Conservation (phyloP, 2,113 vertebrate genomes). For the Syngnathoides biaculeatus region DNA sequence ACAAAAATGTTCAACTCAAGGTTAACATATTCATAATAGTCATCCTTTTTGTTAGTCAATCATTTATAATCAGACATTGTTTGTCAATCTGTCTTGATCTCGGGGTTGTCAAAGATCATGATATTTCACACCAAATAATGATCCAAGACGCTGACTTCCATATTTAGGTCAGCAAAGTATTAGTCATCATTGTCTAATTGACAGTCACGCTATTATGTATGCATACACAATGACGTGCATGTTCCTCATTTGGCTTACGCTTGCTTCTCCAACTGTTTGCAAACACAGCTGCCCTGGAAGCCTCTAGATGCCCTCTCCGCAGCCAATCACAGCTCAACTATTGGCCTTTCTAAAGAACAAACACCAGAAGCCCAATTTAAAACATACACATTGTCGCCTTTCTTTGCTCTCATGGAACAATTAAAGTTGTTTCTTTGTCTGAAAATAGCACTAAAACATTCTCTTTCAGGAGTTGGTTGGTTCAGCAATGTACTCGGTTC, state of each 20-base stretch:
- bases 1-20: slow-evolving; percentile 54
- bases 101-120: slow-evolving; percentile 35
- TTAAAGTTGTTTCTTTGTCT: neutral
- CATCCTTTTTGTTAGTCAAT: slow-evolving; percentile 41
- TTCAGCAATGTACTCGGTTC: neutral
- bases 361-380: slow-evolving; percentile 26
- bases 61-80: slow-evolving; percentile 33
- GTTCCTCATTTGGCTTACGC: slow-evolving; percentile 47
- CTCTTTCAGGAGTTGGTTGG: neutral
- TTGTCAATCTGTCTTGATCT: slow-evolving; percentile 38
- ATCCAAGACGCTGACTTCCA: slow-evolving; percentile 21
- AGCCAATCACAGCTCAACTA: slow-evolving; percentile 62
- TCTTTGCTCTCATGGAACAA: neutral
- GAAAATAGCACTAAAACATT: neutral
- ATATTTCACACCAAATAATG: slow-evolving; percentile 44
- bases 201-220: slow-evolving; percentile 43
- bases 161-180: slow-evolving; percentile 42
- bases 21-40: slow-evolving; percentile 50
- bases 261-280: slow-evolving; percentile 53
- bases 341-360: slow-evolving; percentile 36
- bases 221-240: slow-evolving; percentile 29
- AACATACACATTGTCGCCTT: slow-evolving; percentile 25
- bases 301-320: slow-evolving; percentile 55
- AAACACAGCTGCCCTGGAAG: slow-evolving; percentile 57
- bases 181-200: slow-evolving; percentile 44